Conservation (phyloP, 1,140 invertebrate genomes). For the Drosophila sp. region DNA sequence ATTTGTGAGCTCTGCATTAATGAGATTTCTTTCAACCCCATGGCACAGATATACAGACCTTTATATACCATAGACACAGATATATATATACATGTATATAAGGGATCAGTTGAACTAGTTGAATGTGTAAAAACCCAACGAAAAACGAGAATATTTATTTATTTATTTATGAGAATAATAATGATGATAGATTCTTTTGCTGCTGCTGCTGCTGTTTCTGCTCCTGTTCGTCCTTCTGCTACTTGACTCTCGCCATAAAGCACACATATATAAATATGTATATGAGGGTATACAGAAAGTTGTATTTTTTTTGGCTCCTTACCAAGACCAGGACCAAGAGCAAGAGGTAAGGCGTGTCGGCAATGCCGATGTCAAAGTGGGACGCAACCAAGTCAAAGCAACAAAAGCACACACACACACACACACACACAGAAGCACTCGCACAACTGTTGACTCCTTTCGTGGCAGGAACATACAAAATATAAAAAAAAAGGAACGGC, state of each 20-base stretch:
- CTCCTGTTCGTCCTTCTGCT: slow-evolving; percentile 6
- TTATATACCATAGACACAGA: not conserved
- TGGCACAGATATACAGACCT: not conserved
- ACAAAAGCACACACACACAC: slow-evolving; percentile 40
- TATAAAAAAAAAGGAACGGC: slow-evolving; percentile 27
- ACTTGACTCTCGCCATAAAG: slow-evolving; percentile 42
- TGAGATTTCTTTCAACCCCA: slow-evolving; percentile 32
- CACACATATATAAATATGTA: slow-evolving; percentile 9
- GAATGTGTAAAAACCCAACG: slow-evolving; percentile 21
- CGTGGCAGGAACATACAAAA: slow-evolving; percentile 13
- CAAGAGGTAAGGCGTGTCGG: slow-evolving; percentile 41
- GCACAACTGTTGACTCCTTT: slow-evolving; percentile 60
- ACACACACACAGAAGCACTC: slow-evolving; percentile 32
- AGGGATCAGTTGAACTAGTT: slow-evolving; percentile 27
- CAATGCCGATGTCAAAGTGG: slow-evolving; percentile 68
- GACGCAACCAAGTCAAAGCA: slow-evolving; percentile 81
- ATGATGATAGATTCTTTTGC: slow-evolving; percentile 19
- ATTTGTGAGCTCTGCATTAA: slow-evolving; percentile 50
- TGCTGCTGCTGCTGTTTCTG: not conserved
- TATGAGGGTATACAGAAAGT: not conserved
- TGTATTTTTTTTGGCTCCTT: not conserved
- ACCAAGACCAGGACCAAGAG: too few species aligned
- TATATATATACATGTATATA: not conserved
- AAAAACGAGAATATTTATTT: slow-evolving; percentile 7
- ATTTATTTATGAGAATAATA: slow-evolving; percentile 28